A percentile compares a stretch with the other conserved stretches of the same genome.
Evolutionary conservation across 1,140 invertebrate genomes (phyloP).

Genomic region (Laupala kohalensis): DNA sequence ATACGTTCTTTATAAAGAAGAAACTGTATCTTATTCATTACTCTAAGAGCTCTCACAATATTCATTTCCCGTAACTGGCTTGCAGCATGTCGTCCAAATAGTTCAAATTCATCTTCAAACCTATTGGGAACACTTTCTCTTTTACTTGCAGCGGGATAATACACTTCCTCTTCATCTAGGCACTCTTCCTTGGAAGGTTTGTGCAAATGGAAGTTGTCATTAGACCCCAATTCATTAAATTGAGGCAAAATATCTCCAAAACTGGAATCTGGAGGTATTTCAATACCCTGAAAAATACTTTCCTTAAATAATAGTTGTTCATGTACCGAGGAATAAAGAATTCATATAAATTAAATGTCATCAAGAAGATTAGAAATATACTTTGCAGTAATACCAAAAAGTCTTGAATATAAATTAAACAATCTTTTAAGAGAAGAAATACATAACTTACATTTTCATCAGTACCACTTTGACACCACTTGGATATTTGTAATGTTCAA

Average conservation of each 20-base stretch:
- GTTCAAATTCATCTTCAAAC: not conserved
- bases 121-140: not conserved
- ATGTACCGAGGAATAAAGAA: too few relatives aligned
- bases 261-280: not conserved
- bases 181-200: not conserved
- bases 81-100: not conserved
- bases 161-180: not conserved
- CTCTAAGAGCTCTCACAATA: not conserved
- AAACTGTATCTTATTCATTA: not conserved
- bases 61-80: not conserved
- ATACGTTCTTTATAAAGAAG: not conserved
- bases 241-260: not conserved
- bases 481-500: not conserved
- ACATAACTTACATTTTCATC: not conserved
- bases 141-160: not conserved
- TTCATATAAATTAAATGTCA: not conserved
- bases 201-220: not conserved
- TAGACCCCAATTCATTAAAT: not conserved
- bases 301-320: too few relatives aligned
- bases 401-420: not conserved
- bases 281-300: not conserved
- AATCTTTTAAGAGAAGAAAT: not conserved
- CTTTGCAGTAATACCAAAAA: not conserved
- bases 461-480: not conserved
- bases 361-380: not conserved